These are phyloP conservation scores for Mycogona germanica DNA, from an alignment of 2,888 invertebrate species.

Conservation along the genomic window DNA sequence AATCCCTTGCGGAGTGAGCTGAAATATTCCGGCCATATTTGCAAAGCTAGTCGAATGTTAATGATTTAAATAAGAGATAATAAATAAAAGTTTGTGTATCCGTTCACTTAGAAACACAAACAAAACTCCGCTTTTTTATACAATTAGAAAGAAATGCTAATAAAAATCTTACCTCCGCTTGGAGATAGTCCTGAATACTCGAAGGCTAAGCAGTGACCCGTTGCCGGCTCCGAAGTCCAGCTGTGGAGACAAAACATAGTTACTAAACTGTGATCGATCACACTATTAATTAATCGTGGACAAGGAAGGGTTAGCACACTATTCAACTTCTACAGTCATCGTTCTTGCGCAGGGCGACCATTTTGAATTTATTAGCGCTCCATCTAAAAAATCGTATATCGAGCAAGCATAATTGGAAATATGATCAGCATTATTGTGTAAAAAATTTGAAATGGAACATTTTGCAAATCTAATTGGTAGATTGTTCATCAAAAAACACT, in stretches of 20 bases:
- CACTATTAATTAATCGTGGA: background rate
- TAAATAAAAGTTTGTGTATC: background rate
- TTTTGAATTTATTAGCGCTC: too few species aligned
- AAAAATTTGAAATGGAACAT: too few species aligned
- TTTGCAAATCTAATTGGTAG: too few species aligned
- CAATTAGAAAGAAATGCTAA: conserved; percentile 8
- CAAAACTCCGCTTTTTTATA: conserved; percentile 4
- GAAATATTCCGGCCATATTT: conserved; percentile 60
- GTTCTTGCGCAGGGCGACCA: too few species aligned
- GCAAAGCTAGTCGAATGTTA: too few species aligned
- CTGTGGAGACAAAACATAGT: conserved; percentile 19
- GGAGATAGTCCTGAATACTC: conserved; percentile 62
- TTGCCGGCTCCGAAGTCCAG: conserved; percentile 67
- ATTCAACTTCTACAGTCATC: too few species aligned
- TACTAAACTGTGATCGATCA: background rate
- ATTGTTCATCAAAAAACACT: too few species aligned
- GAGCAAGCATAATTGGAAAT: too few species aligned
- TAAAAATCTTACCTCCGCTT: conserved; percentile 39
- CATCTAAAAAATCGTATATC: too few species aligned
- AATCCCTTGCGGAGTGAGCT: conserved; percentile 62
- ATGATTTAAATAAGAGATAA: too few species aligned
- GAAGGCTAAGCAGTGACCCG: conserved; percentile 63
- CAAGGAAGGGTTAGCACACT: background rate
- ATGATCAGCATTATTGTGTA: too few species aligned
- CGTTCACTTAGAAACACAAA: background rate